phyloP scores from a whole-genome alignment of 2,888 invertebrate species.

The Plagodis dolabraria region DNA sequence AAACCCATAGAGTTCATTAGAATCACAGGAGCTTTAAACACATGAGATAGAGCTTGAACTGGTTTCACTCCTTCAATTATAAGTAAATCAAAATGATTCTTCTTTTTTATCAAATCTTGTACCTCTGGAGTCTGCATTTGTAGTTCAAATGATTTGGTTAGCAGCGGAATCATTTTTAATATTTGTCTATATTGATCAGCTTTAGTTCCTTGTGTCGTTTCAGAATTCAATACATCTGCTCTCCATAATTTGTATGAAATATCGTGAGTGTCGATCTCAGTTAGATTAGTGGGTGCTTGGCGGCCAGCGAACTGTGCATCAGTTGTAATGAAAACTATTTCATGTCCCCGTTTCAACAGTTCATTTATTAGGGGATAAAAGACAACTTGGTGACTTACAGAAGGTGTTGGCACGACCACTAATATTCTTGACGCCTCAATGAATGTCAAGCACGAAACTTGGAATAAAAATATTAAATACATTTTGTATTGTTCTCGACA shows the following conservation, averaged over 20 bases:
- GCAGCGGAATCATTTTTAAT: background rate
- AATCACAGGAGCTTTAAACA: constrained; percentile 67
- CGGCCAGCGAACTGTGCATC: constrained; percentile 48
- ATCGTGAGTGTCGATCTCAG: constrained; percentile 24
- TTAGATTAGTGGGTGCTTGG: constrained; percentile 42
- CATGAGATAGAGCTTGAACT: constrained; percentile 55
- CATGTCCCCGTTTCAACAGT: constrained; percentile 51
- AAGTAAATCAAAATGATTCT: constrained; percentile 64
- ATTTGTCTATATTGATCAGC: constrained; percentile 1
- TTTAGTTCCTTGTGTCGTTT: background rate
- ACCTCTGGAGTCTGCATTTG: constrained; percentile 10
- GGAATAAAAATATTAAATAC: background rate
- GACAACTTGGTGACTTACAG: constrained; percentile 18
- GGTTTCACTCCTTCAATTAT: constrained; percentile 61
- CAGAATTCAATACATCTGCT: background rate
- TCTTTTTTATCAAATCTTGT: constrained; percentile 24
- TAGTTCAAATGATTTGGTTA: constrained; percentile 7
- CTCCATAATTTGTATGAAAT: constrained; percentile 13
- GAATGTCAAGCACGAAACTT: constrained; percentile 4
- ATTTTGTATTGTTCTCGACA: background rate
- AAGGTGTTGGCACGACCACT: constrained; percentile 15
- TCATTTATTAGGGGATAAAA: constrained; percentile 10
- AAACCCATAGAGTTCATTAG: constrained; percentile 60
- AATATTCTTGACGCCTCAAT: constrained; percentile 9
- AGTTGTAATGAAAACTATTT: constrained; percentile 61